A percentile compares a stretch with the other conserved stretches of the same genome.
Conservation (phyloP, 2,888 invertebrate genomes). For the Tenthredo distinguenda region DNA sequence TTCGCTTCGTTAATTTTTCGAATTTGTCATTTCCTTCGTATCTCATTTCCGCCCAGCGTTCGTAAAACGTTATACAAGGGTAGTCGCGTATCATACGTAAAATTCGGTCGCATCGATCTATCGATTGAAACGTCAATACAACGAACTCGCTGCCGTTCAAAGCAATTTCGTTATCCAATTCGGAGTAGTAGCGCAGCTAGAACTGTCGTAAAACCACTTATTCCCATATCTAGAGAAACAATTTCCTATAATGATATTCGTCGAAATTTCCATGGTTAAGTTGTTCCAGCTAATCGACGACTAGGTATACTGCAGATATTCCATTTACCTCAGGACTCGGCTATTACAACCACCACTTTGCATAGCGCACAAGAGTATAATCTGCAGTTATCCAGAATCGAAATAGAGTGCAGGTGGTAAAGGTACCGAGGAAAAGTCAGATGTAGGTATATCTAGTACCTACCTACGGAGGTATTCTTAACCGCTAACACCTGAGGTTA, state of each 20-base stretch:
- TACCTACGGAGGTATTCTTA: slow-evolving; percentile 29
- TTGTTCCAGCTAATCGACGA: neutral
- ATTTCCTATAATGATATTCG: slow-evolving; percentile 9
- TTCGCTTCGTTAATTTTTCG: neutral
- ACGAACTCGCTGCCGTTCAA: neutral
- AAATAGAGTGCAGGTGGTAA: slow-evolving; percentile 26
- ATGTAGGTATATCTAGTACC: too few species aligned
- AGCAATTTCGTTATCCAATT: neutral
- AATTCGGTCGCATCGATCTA: neutral
- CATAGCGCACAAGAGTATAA: neutral
- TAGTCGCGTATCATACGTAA: neutral
- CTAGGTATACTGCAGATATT: neutral
- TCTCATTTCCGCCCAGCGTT: neutral
- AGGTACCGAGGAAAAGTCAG: neutral
- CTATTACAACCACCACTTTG: neutral
- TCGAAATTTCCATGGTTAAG: neutral
- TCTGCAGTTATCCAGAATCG: neutral
- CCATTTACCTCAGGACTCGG: neutral
- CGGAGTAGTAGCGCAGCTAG: neutral
- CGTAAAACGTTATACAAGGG: neutral
- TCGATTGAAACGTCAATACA: neutral
- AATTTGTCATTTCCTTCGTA: neutral
- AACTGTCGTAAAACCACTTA: neutral
- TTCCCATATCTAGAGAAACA: neutral
- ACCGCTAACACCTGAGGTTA: slow-evolving; percentile 49